phyloP scores from a whole-genome alignment of 1,140 invertebrate species.

The Caenorhabditis elegans region WBcel235 BX284602.5:14650001-14650500 shows the following conservation, averaged over 20 bases:
- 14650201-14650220: not conserved
- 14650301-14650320: not conserved
- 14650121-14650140: slow-evolving; percentile 51
- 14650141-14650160: slow-evolving; percentile 32
- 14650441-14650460: slow-evolving; percentile 13
- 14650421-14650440: not conserved
- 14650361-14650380: slow-evolving; percentile 12
- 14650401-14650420: not conserved
- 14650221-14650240: not conserved
- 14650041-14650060: no score
- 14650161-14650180: slow-evolving; percentile 15
- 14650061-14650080: slow-evolving; percentile 45
- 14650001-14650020: slow-evolving; percentile 49
- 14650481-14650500: slow-evolving; percentile 48
- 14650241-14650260: slow-evolving; percentile 6
- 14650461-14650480: slow-evolving; percentile 37
- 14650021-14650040: no score
- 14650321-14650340: not conserved
- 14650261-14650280: slow-evolving; percentile 23
- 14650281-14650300: not conserved
- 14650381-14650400: not conserved
- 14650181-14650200: slow-evolving; percentile 6
- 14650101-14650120: slow-evolving; percentile 39
- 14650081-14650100: slow-evolving; percentile 52
- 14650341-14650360: not conserved